Evolutionary conservation across 2,888 invertebrate genomes (phyloP), one percentile per base, ranked within the genome.

Genomic region (Amiota minor): DNA sequence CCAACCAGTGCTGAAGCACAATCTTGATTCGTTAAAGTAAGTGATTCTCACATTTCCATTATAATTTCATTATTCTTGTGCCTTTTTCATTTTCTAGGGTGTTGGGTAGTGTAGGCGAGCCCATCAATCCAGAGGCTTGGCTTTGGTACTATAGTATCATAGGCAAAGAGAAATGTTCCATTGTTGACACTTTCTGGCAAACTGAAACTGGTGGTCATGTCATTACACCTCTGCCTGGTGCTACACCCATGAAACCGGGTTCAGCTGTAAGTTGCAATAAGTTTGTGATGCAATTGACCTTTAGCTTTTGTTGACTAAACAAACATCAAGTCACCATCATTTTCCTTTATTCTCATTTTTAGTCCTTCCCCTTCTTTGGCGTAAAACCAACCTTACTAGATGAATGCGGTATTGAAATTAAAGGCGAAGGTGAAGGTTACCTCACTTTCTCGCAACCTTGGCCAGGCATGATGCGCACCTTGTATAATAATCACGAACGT

Each of bases 141-240:
- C 89, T 95, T 68, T 99, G 98, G 98, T 98, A 98, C 90, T 95
- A 97, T 89, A 92, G 94, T 80, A 87, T 94, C 47, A 93, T 98
- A 45, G 98, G 98, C 6, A 92, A 93, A 76, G 93, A 93, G 65
- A 93, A 93, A 77, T 97, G 97, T 90, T 96, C 98, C 72, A 95
- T 99, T 86, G 97, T 96, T 0, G 99, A 99, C 89, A 99, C 99
- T 0, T 99, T 98, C 91, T 99, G 99, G 99, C 99, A 99, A 91
- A 99, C 99, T 0, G 99, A 99, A 91, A 99, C 99, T 8, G 99
- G 99, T 10, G 99, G 99, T 0, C 98, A 99, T 90, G 96, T 98
- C 20, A 92, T 99, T 65, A 98, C 98, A 50, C 97, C 98, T 49
- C 90, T 99, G 70, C 99, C 99, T 0, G 98, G 98, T 20, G 97